Evolutionary conservation across 2,797 vertebrate genomes (phyloP).

Genomic region (Microtus californicus): DNA sequence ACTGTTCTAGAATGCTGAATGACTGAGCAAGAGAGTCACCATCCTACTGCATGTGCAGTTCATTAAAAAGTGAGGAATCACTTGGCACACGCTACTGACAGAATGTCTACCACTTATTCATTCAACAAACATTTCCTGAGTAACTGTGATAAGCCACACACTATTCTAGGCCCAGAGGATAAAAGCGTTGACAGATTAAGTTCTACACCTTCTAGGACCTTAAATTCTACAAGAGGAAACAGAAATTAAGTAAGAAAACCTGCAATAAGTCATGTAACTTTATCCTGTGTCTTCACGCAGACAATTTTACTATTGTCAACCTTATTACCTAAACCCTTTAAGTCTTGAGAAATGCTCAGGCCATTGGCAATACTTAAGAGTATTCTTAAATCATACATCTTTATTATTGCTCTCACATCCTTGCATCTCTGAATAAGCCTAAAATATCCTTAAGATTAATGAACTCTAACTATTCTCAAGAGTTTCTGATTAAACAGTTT

Average conservation of each 20-base stretch:
- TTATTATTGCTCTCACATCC: constrained; percentile 29
- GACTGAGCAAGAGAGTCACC: constrained; percentile 8
- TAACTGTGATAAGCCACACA: neutral
- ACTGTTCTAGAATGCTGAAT: constrained; percentile 31
- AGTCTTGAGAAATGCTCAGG: constrained; percentile 51
- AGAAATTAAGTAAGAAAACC: constrained; percentile 56
- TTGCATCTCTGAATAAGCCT: constrained; percentile 9
- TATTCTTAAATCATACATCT: constrained; percentile 57
- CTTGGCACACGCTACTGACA: neutral
- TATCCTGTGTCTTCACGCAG: neutral
- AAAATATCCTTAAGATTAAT: constrained; percentile 57
- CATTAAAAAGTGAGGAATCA: constrained; percentile 33
- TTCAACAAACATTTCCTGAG: constrained; percentile 42
- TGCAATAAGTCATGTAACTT: constrained; percentile 27
- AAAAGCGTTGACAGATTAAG: constrained; percentile 36
- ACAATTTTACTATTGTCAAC: neutral
- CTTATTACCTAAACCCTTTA: constrained; percentile 47
- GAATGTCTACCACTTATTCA: constrained; percentile 38
- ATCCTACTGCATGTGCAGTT: constrained; percentile 14
- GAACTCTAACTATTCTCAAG: constrained; percentile 41
- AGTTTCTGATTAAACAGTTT: constrained; percentile 37
- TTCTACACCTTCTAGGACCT: neutral
- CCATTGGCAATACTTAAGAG: constrained; percentile 48
- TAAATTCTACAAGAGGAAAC: constrained; percentile 56
- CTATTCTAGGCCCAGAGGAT: constrained; percentile 8